These are phyloP conservation scores for Mimas tiliae DNA, from an alignment of 2,888 invertebrate genomes.

Conservation along the genomic window DNA sequence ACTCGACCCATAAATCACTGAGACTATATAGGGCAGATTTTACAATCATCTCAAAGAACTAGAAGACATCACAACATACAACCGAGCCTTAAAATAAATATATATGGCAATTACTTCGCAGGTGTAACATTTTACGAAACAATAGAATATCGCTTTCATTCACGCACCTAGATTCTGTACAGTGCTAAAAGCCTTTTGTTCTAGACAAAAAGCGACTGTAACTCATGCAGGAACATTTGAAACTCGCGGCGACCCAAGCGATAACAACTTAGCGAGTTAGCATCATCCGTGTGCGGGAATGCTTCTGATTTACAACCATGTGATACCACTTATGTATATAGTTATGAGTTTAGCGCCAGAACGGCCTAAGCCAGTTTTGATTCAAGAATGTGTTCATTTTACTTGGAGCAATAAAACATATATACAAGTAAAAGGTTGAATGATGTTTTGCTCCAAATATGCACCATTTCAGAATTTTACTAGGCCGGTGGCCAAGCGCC, in stretches of 20 bases:
- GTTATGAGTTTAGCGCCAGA: no score
- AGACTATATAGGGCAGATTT: no score
- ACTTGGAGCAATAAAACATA: no score
- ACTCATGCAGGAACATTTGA: constrained; percentile 65
- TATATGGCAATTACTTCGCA: neutral
- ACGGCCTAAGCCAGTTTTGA: no score
- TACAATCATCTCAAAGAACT: no score
- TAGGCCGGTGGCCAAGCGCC: no score
- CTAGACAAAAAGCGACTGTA: constrained; percentile 64
- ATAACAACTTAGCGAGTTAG: neutral
- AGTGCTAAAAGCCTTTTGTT: constrained; percentile 67
- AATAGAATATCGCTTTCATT: constrained; percentile 50
- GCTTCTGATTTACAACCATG: neutral
- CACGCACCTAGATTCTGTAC: constrained; percentile 57
- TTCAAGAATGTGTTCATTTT: no score
- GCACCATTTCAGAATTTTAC: no score
- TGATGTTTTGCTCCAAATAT: no score
- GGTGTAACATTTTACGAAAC: constrained; percentile 42
- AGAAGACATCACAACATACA: no score
- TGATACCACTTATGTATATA: neutral
- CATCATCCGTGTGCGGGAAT: neutral
- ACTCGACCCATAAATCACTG: no score
- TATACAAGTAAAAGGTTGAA: no score
- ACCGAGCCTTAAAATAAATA: neutral
- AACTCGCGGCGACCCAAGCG: constrained; percentile 33